Evolutionary conservation across 2,113 vertebrate genomes (phyloP), one percentile per base, ranked within the genome.

Genomic region (Xiphophorus couchianus): DNA sequence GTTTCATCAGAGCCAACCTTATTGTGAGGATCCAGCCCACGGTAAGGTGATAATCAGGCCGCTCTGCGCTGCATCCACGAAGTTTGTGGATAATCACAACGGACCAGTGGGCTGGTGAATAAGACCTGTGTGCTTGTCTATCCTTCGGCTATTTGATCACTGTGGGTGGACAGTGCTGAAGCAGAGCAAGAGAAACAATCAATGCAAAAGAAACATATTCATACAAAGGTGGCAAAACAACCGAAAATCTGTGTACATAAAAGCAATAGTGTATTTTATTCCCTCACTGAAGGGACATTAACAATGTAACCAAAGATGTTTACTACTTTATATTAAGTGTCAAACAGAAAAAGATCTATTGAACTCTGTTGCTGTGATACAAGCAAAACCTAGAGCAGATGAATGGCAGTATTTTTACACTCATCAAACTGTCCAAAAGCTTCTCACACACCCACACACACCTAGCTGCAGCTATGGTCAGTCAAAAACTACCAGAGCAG

Each of bases 131-230:
- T 87, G 83, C 66, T 68, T 85, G 65, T 76, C 81, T 88, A 22
- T 80, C 86, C 85, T 88, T 66, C 9, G 73, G 84, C 77, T 82
- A 78, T 86, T 78, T 87, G 80, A 89, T 90, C 81, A 79, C 35
- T 84, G 90, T 87, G 85, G 82, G 90, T 88, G 81, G 89, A 90
- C 63, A 72, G 66, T 15, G 4, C 73, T 62, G 83, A 81, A 58
- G 74, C 74, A 74, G 77, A 83, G 79, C 44, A 69, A 61, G 72
- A 79, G 61, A 84, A 76, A 88, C 74, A 84, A 91, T 86, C 84
- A 81, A 87, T 77, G 77, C 62, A 73, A 71, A 66, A 82, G 70
- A 71, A 74, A 28, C 80, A 87, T 58, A 79, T 81, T 78, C 80
- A 84, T 80, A 69, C 31, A 13, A 67, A 48, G 67, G 76, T 62